Evolutionary conservation across 2,888 invertebrate genomes (phyloP), one percentile per base, ranked within the genome.

Genomic region (Creontiades dilutus): DNA sequence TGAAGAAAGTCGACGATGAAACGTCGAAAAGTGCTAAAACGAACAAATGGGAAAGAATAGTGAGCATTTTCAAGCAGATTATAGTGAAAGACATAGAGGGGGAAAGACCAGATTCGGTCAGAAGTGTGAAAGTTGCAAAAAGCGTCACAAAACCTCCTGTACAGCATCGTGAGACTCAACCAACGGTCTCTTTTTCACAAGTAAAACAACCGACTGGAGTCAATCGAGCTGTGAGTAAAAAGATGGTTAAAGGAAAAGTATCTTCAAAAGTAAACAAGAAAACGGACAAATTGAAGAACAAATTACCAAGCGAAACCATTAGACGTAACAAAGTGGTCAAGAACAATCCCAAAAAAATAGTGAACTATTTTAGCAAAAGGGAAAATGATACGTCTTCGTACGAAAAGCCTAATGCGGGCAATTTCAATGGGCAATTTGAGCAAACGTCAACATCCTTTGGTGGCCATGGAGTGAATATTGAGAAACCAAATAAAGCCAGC

Each of bases 321-420:
- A 85, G 19, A 16, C 27, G 85, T 4, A 86, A 47, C 14, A 75
- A 19, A 75, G 12, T 75, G n/a, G 16, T 86, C 47, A 88, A 88
- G 23, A 88, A 88, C 80, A 80, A 27, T 37, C 88, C 88, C 14
- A 88, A 88, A 28, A 88, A 88, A 55, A 80, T 88, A 13, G 88
- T 88, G 5, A 88, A 88, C 48, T 88, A 88, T 55, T 88, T 88
- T 27, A 61, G 37, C 28, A 76, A 88, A 78, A 47, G 88, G 14
- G 88, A 61, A 47, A 14, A 46, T 28, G 14, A 2, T 46, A 14
- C 9, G 0, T 82, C 82, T 23, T 23, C 47, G 5, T 28, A 82
- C 12, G 82, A 82, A 52, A 82, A 52, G 7, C 52, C 82, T 12
- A 82, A 4, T n/a, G 11, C 9, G 61, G 19, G 23, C 11, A 23